Evolutionary conservation across 2,113 vertebrate species (phyloP).

Genomic region (Cyanistes caeruleus): DNA sequence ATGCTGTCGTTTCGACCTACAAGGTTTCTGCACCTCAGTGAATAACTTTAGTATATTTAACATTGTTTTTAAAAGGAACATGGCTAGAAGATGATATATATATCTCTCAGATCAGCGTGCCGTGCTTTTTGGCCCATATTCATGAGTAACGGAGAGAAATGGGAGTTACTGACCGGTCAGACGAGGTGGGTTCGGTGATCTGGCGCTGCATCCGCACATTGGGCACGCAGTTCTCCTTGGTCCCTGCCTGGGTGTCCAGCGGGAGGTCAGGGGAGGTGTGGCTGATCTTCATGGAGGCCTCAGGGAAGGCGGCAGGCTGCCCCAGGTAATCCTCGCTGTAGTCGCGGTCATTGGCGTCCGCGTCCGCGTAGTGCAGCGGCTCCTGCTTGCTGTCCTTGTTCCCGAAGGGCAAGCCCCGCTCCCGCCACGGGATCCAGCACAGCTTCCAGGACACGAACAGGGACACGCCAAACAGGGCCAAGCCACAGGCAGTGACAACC

Average conservation of each 20-base stretch:
- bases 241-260: conserved; percentile 80
- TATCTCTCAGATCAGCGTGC: not conserved
- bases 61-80: not conserved
- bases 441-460: conserved; percentile 99
- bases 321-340: conserved; percentile 88
- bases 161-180: conserved; percentile 80
- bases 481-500: conserved; percentile 95
- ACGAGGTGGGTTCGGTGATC: conserved; percentile 88
- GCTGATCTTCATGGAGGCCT: conserved; percentile 97
- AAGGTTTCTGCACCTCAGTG: not conserved
- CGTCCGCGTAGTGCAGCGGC: conserved; percentile 87
- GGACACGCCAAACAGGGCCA: conserved; percentile 95
- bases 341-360: conserved; percentile 84
- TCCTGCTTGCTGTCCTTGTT: conserved; percentile 90
- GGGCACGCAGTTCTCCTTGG: conserved; percentile 85
- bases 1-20: not conserved
- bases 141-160: not conserved
- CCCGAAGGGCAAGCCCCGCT: conserved; percentile 84
- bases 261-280: conserved; percentile 96
- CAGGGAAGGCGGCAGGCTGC: conserved; percentile 83
- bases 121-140: not conserved
- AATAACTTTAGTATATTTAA: not conserved
- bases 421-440: conserved; percentile 98
- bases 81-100: not conserved
- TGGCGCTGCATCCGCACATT: conserved; percentile 88